phyloP scores from a whole-genome alignment of 2,797 vertebrate species.

The Oreochromis mossambicus region DNA sequence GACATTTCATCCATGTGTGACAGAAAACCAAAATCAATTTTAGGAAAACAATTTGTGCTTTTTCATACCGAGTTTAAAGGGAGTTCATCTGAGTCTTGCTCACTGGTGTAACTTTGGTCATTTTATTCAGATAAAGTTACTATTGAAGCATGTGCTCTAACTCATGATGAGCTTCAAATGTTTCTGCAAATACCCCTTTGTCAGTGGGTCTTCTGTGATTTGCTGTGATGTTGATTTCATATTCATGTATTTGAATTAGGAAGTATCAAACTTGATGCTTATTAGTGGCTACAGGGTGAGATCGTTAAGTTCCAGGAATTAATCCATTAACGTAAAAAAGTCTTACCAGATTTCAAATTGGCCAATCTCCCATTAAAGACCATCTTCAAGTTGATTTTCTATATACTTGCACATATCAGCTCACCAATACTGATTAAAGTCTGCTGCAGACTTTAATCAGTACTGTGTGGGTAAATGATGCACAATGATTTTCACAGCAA shows the following conservation, averaged over 20 bases:
- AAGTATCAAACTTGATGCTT: neutral
- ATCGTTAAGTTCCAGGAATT: neutral
- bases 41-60: neutral
- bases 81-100: neutral
- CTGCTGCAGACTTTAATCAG: neutral
- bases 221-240: neutral
- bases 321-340: neutral
- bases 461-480: neutral
- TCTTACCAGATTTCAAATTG: neutral
- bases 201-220: neutral
- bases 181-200: neutral
- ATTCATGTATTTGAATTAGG: neutral
- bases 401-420: neutral
- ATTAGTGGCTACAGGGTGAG: neutral
- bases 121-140: neutral
- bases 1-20: neutral
- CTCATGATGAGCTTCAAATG: neutral
- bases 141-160: too few relatives aligned
- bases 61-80: neutral
- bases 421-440: neutral
- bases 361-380: neutral
- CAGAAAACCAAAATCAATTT: accelerated
- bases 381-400: neutral
- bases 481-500: accelerated
- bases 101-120: neutral